Percentiles rank a stretch among this genome's conserved stretches.
phyloP scores from a whole-genome alignment of 1,140 invertebrate species.

The Pseudachorutes palmiensis region DNA sequence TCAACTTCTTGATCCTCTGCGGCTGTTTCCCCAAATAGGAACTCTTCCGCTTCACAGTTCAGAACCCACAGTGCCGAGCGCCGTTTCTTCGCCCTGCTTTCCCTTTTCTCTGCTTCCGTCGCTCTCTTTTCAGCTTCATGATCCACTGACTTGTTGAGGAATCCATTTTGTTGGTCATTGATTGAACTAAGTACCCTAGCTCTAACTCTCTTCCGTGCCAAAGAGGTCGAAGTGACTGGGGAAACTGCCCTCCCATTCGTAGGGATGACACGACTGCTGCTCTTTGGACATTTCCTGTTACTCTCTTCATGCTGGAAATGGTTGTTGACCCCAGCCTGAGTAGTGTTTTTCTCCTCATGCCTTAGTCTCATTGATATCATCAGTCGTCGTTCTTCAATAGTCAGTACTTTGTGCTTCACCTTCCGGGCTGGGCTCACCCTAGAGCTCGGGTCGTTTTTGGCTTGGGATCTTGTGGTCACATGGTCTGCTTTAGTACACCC shows the following conservation, averaged over 20 bases:
- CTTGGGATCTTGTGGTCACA: constrained; percentile 28
- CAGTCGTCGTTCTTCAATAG: neutral
- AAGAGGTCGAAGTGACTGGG: constrained; percentile 2
- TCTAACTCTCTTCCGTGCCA: neutral
- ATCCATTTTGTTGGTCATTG: neutral
- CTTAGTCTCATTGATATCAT: constrained; percentile 2
- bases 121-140: neutral
- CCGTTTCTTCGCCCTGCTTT: constrained; percentile 24
- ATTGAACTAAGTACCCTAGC: neutral
- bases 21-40: constrained; percentile 37
- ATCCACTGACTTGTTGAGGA: neutral
- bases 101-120: constrained; percentile 5
- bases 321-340: constrained; percentile 6
- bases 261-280: neutral
- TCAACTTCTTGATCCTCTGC: constrained; percentile 37
- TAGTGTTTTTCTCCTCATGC: constrained; percentile 3
- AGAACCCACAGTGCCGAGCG: constrained; percentile 37
- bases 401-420: neutral
- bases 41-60: constrained; percentile 36
- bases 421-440: neutral
- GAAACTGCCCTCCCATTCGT: neutral
- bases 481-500: constrained; percentile 24
- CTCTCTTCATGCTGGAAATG: neutral
- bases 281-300: neutral
- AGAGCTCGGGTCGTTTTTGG: constrained; percentile 17